Evolutionary conservation across 2,113 vertebrate species (phyloP).

Genomic region (Indicator indicator): DNA sequence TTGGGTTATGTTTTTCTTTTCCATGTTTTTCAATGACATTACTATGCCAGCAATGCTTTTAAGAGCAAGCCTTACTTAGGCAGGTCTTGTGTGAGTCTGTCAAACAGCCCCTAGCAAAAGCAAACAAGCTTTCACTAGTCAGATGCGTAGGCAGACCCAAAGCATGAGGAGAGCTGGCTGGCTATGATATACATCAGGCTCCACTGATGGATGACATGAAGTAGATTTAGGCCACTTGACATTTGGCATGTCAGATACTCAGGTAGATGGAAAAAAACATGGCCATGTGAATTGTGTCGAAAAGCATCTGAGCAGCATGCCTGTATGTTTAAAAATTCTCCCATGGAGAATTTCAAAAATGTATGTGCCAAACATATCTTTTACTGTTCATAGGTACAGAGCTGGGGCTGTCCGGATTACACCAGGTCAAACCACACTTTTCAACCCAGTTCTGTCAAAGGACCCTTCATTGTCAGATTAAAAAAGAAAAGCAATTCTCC

Average conservation of each 20-base stretch:
- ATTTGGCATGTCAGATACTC: not conserved
- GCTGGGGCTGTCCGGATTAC: not conserved
- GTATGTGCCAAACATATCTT: not conserved
- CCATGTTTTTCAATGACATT: not conserved
- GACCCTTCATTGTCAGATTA: not conserved
- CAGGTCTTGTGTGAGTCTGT: constrained; percentile 6
- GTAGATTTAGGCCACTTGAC: not conserved
- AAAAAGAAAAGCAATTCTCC: not conserved
- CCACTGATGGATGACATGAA: not conserved
- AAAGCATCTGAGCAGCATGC: not conserved
- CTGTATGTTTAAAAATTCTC: not conserved
- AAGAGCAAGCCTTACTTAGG: constrained; percentile 24
- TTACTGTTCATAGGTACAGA: not conserved
- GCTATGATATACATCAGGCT: not conserved
- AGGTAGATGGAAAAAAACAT: not conserved
- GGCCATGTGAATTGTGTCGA: not conserved
- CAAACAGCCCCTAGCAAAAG: constrained; percentile 35
- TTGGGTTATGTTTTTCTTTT: not conserved
- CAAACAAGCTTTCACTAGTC: constrained; percentile 18
- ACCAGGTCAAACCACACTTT: not conserved
- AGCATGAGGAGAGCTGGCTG: not conserved
- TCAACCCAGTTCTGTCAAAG: not conserved
- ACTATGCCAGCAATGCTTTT: constrained; percentile 61
- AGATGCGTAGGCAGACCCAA: not conserved
- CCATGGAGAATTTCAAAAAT: not conserved